Evolutionary conservation across 1,140 invertebrate genomes (phyloP).

Genomic region (Caenorhabditis latens): DNA sequence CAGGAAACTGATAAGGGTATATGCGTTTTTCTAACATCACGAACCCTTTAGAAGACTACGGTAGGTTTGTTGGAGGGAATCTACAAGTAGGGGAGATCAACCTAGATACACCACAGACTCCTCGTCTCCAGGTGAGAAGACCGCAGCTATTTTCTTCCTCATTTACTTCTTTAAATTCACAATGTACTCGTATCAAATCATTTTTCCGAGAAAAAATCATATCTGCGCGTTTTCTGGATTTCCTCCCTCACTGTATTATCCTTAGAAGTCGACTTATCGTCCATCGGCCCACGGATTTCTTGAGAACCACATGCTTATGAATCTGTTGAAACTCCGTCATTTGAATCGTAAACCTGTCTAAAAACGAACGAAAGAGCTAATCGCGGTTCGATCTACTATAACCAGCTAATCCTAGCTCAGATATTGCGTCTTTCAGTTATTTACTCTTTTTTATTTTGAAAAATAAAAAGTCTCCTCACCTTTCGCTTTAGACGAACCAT

Average conservation of each 20-base stretch:
- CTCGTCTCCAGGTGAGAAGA: background rate
- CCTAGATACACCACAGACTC: background rate
- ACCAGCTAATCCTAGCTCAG: conserved; percentile 4
- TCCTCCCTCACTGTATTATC: conserved; percentile 33
- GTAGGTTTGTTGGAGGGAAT: background rate
- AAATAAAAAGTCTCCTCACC: background rate
- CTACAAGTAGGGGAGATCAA: background rate
- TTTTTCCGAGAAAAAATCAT: conserved; percentile 2
- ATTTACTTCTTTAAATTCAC: no score
- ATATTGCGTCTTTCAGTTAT: background rate
- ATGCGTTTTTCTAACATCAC: no score
- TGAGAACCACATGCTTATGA: background rate
- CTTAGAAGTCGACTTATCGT: background rate
- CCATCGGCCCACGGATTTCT: conserved; percentile 14
- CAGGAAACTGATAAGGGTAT: no score
- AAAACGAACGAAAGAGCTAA: background rate
- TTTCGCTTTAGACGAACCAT: conserved; percentile 24
- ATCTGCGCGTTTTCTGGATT: background rate
- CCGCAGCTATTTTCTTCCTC: background rate
- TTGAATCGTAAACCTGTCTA: conserved; percentile 1
- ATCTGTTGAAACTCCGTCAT: conserved; percentile 11
- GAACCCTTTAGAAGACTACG: background rate
- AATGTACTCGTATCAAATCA: background rate
- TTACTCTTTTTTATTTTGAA: background rate
- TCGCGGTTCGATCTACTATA: background rate